Base-by-base conservation (phyloP, 2,113 vertebrate genomes). In the Hystrix cristata region DNA sequence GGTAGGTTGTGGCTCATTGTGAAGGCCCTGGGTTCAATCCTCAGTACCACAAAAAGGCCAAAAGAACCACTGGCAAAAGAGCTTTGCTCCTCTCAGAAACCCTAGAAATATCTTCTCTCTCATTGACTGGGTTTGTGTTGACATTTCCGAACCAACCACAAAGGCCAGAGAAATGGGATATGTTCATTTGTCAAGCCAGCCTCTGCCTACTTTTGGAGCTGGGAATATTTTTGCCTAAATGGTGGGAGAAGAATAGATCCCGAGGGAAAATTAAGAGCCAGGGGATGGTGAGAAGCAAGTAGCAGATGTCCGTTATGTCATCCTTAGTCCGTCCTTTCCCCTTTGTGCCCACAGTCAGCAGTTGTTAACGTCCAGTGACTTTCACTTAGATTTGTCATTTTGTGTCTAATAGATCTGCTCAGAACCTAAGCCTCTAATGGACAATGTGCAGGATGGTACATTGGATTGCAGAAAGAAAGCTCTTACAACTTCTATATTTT, bases 401-500 rank as follows among this genome's bases (percentile, higher is more conserved):
- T 59, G 19, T 72, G 1, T 64, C 85, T n/a, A 82, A 38, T 86
- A 3, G 53, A 31, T 76, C 14, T 94, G 67, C 38, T 76, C 11
- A 57, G 12, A 38, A 34, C 14, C 9, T 79, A n/a, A 60, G 23
- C 46, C 19, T 90, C 31, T 51, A 46, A 2, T 59, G 18, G 79
- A 38, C n/a, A 89, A 16, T n/a, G 6, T 85, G 43, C 95, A 38
- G 8, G 14, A 55, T 53, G 29, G 72, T 78, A 46, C 21, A 43
- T n/a, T 93, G 91, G 23, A 38, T 87, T 71, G 55, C 34, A 86
- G 87, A 91, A 74, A 92, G 46, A 62, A 67, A 96, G 62, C n/a
- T 89, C 23, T 65, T 98, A 94, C 97, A 95, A 82, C 48, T 80
- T 78, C 6, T 34, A 59, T 74, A 51, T 71, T 83, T 84, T 65